Base-by-base conservation (phyloP, 2,888 invertebrate genomes). In the Trisateles emortualis region DNA sequence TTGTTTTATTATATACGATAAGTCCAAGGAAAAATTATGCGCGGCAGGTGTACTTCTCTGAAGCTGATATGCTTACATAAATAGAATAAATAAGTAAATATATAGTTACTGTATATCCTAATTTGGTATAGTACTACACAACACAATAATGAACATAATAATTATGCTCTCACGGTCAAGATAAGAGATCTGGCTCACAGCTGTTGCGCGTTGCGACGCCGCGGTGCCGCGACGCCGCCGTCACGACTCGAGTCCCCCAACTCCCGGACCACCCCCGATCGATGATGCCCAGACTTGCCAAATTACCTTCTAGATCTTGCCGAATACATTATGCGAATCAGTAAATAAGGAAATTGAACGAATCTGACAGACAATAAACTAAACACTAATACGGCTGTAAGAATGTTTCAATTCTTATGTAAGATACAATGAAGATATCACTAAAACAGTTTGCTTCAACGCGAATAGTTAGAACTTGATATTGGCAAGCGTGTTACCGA, bases 91-190 rank as follows among this genome's bases (percentile, higher is more conserved):
- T 24, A 49, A 26, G 47, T 51, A 59, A 40, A 40, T 48, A 48
- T 3, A 19, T 41, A 48, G 36, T 51, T 55, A 41, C 42, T 42
- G 40, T 52, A 59, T 45, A 55, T 59, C 45, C 36, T 46, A 56
- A 57, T 60, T 63, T 49, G 59, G 48, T 68, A 64, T 61, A 67
- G 29, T 64, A 72, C 64, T 72, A 75, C 60, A 67, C 45, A 72
- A 68, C 61, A 77, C 73, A 79, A 78, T 69, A 79, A 76, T 73
- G 74, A 78, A 74, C 71, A 78, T 73, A 79, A 79, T 83, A 80
- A 84, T 78, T 74, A 74, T 83, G 76, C 68, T 88, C 92, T 91
- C 91, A 92, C 92, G 88, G 89, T 90, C 84, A 90, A 89, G 86
- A 86, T 87, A 87, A 86, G 71, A 79, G 84, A 86, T 83, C 83